Evolutionary conservation across 2,888 invertebrate genomes (phyloP), one percentile per base, ranked within the genome.

Genomic region (Lottia scabra): DNA sequence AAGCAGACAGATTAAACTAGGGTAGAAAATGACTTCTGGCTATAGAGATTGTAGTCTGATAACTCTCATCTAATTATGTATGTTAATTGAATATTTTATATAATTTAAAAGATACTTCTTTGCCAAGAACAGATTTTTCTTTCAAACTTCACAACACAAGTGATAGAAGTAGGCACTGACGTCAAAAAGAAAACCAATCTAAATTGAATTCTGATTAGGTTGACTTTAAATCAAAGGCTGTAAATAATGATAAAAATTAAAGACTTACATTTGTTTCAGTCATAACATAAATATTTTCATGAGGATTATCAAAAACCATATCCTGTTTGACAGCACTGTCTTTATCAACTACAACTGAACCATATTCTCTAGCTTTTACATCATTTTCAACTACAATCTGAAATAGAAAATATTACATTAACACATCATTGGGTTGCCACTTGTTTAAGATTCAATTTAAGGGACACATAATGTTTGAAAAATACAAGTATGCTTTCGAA

Each of bases 361-460:
- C 80, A 73, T 85, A 85, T 72, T 84, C 96, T 83, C 94, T 92
- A 12, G 96, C 94, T 73, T 91, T 91, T 38, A 91, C 95, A n/a
- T 88, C 92, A 19, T 93, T 93, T 90, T 96, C 96, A 6, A 98
- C 95, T n/a, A 97, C 96, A 76, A 97, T 94, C 93, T 94, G 91
- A 88, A 46, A 63, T 38, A 38, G 10, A 38, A 38, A 38, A 5
- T 38, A 6, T 38, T 38, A 38, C 38, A 38, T 38, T 38, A 6
- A 38, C 38, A 38, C 10, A 6, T 10, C 5, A 38, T 38, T 38
- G 5, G 38, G 10, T 6, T 38, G 5, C 10, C 38, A 38, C 10
- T 8, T 38, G 10, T 10, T 8, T 38, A 38, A 8, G 10, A 38
- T 5, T 1, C 10, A 38, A 8, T 38, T 38, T 8, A 1, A 38